Evolutionary conservation across 2,113 vertebrate genomes (phyloP), one percentile per base, ranked within the genome.

Genomic region (Cavia porcellus): DNA sequence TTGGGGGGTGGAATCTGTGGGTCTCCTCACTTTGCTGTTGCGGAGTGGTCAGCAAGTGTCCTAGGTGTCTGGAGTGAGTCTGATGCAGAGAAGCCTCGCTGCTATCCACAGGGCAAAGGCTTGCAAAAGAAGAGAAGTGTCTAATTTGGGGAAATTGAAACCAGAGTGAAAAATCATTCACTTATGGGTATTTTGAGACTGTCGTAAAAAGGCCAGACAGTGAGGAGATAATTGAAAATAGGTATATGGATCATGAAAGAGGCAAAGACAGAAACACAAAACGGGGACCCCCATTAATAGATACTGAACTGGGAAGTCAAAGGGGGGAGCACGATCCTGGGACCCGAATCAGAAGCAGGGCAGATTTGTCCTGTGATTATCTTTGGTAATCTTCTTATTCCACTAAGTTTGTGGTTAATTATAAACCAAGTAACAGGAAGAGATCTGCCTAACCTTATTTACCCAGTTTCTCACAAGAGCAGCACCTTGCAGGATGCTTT

Each of bases 21-120:
- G 45, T n/a, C 20, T 90, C 47, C 12, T 84, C 88, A 89, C 14
- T 52, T 81, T 61, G 90, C 86, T 79, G 38, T 87, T 97, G 57
- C 0, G 4, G 88, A 97, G 62, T 45, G 79, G 84, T 82, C 32
- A 61, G 4, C 14, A 97, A 66, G 68, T 96, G 86, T 70, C 38
- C 24, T 24, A 9, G 13, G 15, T 74, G 11, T 90, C 80, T 81
- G 9, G 35, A 88, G 1, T 9, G 55, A 55, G n/a, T 68, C 5
- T 55, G 38, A 89, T 6, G 32, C 0, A 55, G 32, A 25, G 19
- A 45, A 11, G 5, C 84, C 19, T 59, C 70, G 17, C 59, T 89
- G 83, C 32, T 22, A 52, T 59, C 89, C 17, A 57, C n/a, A 86
- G 47, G 45, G 32, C 61, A 90, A 52, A 5, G 6, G 84, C 20